Base-by-base conservation (phyloP, 2,797 vertebrate species). In the Mastacembelus armatus region DNA sequence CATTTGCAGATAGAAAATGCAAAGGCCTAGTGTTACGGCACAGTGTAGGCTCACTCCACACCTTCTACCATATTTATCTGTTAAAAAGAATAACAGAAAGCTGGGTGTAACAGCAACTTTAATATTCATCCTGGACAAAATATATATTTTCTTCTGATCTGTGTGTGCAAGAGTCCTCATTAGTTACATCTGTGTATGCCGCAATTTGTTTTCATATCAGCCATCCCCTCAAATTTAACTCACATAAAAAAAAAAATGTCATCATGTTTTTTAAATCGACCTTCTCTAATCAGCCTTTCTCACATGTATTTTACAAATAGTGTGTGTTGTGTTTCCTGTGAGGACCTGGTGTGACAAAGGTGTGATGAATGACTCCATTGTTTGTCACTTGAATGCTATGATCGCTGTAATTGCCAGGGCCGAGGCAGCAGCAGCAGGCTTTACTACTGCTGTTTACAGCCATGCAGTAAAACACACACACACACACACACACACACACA, bases 401-500 rank as follows among this genome's bases (percentile, higher is more conserved):
- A 88, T 87, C 45, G n/a, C n/a, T n/a, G n/a, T n/a, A n/a, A n/a
- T n/a, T n/a, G n/a, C n/a, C n/a, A n/a, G n/a, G n/a, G n/a, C n/a
- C n/a, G n/a, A n/a, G n/a, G n/a, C 33, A 27, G 70, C 43, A 43
- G 77, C 60, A 32, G 74, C 48, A 51, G 68, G 66, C 72, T 84
- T 87, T 81, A 85, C 81, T 72, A 73, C 72, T 77, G 78, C 76
- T 84, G 84, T 88, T 87, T 88, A 86, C 84, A 85, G 79, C 78
- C 81, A 72, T 86, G 86, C 83, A 81, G 86, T 83, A 87, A 81
- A 80, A 81, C n/a, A n/a, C n/a, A n/a, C n/a, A n/a, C n/a, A n/a
- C n/a, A n/a, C n/a, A n/a, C n/a, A n/a, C n/a, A n/a, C n/a, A n/a
- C n/a, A n/a, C n/a, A n/a, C n/a, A n/a, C n/a, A n/a, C n/a, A n/a